Conservation (phyloP, 1,140 invertebrate genomes). For the Aphis craccivora region DNA sequence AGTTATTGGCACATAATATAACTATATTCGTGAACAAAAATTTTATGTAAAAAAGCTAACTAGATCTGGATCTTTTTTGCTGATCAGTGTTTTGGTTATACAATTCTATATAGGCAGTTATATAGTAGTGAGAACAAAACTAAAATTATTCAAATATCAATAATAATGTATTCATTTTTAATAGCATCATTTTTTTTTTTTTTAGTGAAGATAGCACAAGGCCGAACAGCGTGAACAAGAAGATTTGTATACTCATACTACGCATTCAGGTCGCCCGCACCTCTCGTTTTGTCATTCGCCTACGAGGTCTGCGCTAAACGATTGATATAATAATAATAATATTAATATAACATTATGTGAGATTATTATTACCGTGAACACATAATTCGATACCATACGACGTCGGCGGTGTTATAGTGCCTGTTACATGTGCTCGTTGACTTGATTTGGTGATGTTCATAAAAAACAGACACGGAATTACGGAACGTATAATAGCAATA, state of each 20-base stretch:
- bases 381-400: background rate
- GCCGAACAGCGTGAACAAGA: background rate
- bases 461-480: background rate
- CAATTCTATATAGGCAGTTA: background rate
- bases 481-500: background rate
- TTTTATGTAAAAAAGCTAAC: background rate
- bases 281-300: conserved; percentile 17
- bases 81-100: background rate
- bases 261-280: conserved; percentile 34
- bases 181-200: background rate
- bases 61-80: background rate
- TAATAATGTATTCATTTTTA: background rate
- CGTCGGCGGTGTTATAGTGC: background rate
- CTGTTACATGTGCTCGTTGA: background rate
- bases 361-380: background rate
- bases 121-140: background rate
- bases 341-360: background rate
- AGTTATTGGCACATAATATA: too few species aligned
- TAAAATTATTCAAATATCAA: background rate
- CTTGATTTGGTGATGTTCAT: background rate
- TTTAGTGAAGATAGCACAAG: conserved; percentile 21
- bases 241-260: background rate
- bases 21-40: background rate
- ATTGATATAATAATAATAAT: conserved; percentile 8
- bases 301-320: background rate